A percentile compares a stretch with the other conserved stretches of the same genome.
Conservation (phyloP, 2,113 vertebrate species). For the Xiphorhynchus elegans region DNA sequence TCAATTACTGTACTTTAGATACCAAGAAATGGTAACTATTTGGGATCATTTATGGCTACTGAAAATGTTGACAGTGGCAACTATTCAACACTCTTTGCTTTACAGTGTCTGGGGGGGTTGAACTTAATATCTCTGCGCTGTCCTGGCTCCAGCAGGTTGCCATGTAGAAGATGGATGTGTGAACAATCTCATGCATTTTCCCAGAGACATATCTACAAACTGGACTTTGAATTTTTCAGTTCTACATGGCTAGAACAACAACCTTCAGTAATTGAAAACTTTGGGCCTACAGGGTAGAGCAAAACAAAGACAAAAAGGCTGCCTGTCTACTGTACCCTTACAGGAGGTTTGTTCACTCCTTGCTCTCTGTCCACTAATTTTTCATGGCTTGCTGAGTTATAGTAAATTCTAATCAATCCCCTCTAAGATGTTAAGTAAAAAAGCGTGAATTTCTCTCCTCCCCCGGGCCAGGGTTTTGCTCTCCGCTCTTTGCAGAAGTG, state of each 20-base stretch:
- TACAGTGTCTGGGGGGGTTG: not conserved
- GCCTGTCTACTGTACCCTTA: not conserved
- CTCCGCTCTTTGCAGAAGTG: not conserved
- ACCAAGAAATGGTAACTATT: not conserved
- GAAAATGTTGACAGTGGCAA: not conserved
- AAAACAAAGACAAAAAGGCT: not conserved
- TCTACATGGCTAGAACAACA: not conserved
- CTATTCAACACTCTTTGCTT: not conserved
- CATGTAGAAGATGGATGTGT: not conserved
- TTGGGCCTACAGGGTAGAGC: not conserved
- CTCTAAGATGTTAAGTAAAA: not conserved
- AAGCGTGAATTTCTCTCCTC: not conserved
- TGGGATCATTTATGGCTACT: accelerated
- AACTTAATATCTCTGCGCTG: accelerated
- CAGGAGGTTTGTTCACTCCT: not conserved
- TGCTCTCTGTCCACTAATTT: not conserved
- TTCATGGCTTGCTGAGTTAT: not conserved
- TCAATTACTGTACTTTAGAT: not conserved
- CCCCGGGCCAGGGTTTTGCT: not conserved
- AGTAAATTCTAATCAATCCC: not conserved
- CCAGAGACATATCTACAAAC: not conserved
- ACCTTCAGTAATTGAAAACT: not conserved
- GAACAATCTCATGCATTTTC: not conserved
- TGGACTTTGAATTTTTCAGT: not conserved
- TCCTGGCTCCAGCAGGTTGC: not conserved